Evolutionary conservation across 2,113 vertebrate species (phyloP), one percentile per base, ranked within the genome.

Genomic region (Osmerus mordax): DNA sequence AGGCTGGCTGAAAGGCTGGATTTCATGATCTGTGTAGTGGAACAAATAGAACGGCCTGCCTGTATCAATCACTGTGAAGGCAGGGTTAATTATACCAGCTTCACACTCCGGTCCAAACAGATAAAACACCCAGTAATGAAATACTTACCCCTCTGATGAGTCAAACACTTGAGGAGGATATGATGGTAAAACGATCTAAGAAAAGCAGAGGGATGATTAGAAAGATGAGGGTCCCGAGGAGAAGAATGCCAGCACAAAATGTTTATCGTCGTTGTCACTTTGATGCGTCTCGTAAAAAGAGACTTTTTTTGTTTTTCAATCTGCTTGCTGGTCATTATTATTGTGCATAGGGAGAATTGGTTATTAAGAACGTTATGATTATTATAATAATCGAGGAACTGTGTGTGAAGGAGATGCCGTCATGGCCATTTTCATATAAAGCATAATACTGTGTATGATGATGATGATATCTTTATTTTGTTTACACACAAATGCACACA

Each of bases 11-110:
- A 93, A 15, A 94, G 94, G 94, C 92, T 92, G 93, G 95, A 94
- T 96, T 95, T 96, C 94, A 94, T 95, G 94, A 95, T 95, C 94
- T 97, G 93, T 95, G 95, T 96, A 95, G 94, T 97, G 96, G 95
- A 97, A 97, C 96, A 98, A 97, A 98, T 97, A 95, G 95, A 98
- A 98, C 96, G 95, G 94, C 93, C 94, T 94, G 94, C 95, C 93
- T 91, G 94, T 96, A 97, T 97, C 96, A 97, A 97, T 98, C 96
- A 96, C 93, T 92, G 89, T 96, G 95, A 97, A 96, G 96, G 94
- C 91, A 92, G 92, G 92, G 93, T 96, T 96, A 97, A 96, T 97
- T 96, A 94, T 96, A 93, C 93, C 88, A 88, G 94, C 94, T 93
- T 92, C 93, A 95, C 93, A 93, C 93, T 90, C 90, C 93, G 93